These are phyloP conservation scores for Ctenochaetus hawaiiensis DNA, from an alignment of 2,797 vertebrate species.

Conservation along the genomic window DNA sequence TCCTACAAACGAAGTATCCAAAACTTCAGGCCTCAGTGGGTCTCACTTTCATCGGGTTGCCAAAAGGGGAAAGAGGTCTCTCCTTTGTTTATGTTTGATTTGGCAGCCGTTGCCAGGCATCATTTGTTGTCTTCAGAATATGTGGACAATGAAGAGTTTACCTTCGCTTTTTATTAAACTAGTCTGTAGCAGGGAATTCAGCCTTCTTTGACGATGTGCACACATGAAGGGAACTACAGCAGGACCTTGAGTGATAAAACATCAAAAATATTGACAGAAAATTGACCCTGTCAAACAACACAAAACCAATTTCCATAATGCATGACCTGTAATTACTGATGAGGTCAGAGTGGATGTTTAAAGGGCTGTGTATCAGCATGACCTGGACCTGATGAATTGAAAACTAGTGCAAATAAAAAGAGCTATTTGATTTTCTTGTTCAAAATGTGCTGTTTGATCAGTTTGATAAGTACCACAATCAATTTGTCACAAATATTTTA, in stretches of 20 bases:
- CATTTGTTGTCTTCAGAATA: slow-evolving; percentile 54
- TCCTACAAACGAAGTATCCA: slow-evolving; percentile 56
- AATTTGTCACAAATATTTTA: slow-evolving; percentile 2
- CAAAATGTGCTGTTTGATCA: slow-evolving; percentile 25
- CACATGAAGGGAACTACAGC: neutral
- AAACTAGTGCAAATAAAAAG: slow-evolving; percentile 44
- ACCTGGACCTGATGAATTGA: slow-evolving; percentile 50
- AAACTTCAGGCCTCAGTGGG: slow-evolving; percentile 60
- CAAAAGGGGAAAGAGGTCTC: slow-evolving; percentile 65
- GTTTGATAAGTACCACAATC: slow-evolving; percentile 9
- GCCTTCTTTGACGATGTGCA: neutral
- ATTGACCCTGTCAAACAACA: slow-evolving; percentile 70
- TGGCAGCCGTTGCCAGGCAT: slow-evolving; percentile 64
- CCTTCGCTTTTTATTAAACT: slow-evolving; percentile 33
- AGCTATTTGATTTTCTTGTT: slow-evolving; percentile 41
- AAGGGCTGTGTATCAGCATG: slow-evolving; percentile 57
- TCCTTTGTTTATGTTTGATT: slow-evolving; percentile 79
- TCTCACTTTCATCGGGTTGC: slow-evolving; percentile 69
- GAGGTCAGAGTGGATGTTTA: slow-evolving; percentile 74
- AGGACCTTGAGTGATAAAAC: slow-evolving; percentile 65
- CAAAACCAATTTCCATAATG: slow-evolving; percentile 80
- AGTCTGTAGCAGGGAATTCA: neutral
- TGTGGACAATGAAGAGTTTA: slow-evolving; percentile 41
- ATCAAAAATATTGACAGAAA: slow-evolving; percentile 69
- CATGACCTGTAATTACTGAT: slow-evolving; percentile 81